Percentiles rank a stretch among this genome's conserved stretches.
Conservation (phyloP, 1,140 invertebrate species). For the Drosophila lacertosa region DNA sequence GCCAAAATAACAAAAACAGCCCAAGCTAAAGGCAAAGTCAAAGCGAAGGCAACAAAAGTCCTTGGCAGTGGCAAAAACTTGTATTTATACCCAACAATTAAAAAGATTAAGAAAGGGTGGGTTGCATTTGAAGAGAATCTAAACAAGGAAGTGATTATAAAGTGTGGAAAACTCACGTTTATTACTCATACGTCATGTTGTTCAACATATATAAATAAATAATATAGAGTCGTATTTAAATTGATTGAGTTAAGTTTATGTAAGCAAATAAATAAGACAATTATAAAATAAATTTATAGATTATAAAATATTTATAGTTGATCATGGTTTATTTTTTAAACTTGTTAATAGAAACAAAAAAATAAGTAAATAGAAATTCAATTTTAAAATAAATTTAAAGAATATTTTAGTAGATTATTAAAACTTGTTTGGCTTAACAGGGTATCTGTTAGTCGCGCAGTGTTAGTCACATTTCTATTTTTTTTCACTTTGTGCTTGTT, state of each 20-base stretch:
- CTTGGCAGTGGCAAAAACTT: conserved; percentile 70
- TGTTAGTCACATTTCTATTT: neutral
- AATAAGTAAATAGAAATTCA: too few species aligned
- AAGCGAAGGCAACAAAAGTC: conserved; percentile 64
- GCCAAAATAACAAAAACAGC: conserved; percentile 57
- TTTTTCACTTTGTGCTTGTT: conserved; percentile 5
- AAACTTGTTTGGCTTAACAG: neutral
- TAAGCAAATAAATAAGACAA: too few species aligned
- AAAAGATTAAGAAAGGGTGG: conserved; percentile 8
- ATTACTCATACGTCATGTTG: conserved; percentile 6
- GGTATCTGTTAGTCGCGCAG: conserved; percentile 14
- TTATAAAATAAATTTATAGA: too few species aligned
- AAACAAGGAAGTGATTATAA: neutral
- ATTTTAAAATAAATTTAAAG: too few species aligned
- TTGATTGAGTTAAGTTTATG: too few species aligned
- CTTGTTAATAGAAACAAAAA: too few species aligned
- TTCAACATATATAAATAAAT: neutral
- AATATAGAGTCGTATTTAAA: too few species aligned
- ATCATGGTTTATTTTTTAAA: too few species aligned
- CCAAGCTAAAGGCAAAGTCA: conserved; percentile 37
- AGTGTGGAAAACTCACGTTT: neutral
- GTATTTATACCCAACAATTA: conserved; percentile 18
- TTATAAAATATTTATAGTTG: too few species aligned
- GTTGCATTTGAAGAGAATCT: neutral
- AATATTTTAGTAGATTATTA: neutral